Evolutionary conservation across 2,888 invertebrate genomes (phyloP).

Genomic region (Agapetus fuscipes): DNA sequence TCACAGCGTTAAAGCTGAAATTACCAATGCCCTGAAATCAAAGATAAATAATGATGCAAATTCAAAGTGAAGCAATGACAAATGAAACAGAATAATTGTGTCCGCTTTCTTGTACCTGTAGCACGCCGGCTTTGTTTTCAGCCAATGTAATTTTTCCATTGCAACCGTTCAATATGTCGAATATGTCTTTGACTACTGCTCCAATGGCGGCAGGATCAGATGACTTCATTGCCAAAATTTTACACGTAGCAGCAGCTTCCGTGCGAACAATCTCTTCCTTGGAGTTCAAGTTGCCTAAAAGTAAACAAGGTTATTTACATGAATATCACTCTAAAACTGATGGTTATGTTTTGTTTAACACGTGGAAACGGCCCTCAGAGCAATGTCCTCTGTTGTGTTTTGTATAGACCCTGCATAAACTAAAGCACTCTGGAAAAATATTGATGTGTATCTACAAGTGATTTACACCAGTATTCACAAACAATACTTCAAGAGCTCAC

Average conservation of each 20-base stretch:
- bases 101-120: no score
- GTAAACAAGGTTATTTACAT: no score
- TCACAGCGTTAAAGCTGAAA: constrained; percentile 60
- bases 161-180: constrained; percentile 77
- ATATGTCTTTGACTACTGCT: constrained; percentile 57
- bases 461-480: no score
- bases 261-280: constrained; percentile 70
- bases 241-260: constrained; percentile 65
- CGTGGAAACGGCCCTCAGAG: no score
- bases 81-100: no score
- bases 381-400: constrained; percentile 4
- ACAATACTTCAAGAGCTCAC: no score
- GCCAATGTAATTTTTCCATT: constrained; percentile 85
- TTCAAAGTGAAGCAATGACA: no score
- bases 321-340: no score
- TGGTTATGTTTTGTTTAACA: no score
- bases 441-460: no score
- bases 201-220: constrained; percentile 55
- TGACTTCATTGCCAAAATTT: constrained; percentile 62
- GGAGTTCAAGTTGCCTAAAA: constrained; percentile 68
- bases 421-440: constrained; percentile 1
- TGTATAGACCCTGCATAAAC: not conserved
- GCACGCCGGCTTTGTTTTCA: constrained; percentile 79
- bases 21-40: constrained; percentile 56
- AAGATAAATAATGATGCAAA: constrained; percentile 1